A percentile compares a stretch with the other conserved stretches of the same genome.
Conservation (phyloP, 2,888 invertebrate genomes). For the Polia nebulosa region DNA sequence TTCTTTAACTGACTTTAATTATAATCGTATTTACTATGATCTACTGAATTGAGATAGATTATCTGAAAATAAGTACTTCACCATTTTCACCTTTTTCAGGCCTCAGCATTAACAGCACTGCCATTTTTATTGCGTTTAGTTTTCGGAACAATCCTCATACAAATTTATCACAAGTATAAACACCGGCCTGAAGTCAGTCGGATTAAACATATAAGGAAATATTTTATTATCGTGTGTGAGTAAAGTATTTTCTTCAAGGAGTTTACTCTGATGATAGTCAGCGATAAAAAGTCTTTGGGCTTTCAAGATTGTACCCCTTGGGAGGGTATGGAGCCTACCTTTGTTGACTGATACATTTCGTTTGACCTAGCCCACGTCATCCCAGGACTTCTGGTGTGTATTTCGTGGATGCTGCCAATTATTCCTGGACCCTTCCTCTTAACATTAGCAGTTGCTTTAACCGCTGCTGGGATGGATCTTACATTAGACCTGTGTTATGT, state of each 20-base stretch:
- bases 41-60: background rate
- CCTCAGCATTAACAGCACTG: slow-evolving; percentile 83
- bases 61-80: background rate
- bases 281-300: background rate
- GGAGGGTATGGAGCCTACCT: background rate
- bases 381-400: slow-evolving; percentile 84
- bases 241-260: slow-evolving; percentile 22
- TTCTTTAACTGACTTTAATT: background rate
- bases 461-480: slow-evolving; percentile 92
- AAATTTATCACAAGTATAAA: slow-evolving; percentile 83
- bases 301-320: too few species aligned
- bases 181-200: slow-evolving; percentile 72
- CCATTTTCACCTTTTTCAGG: slow-evolving; percentile 71
- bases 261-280: background rate
- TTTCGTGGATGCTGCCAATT: slow-evolving; percentile 77
- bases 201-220: slow-evolving; percentile 82
- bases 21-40: too few species aligned
- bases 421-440: slow-evolving; percentile 82
- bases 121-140: slow-evolving; percentile 85
- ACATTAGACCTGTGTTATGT: slow-evolving; percentile 91
- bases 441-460: slow-evolving; percentile 87
- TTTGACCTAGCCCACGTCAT: slow-evolving; percentile 87
- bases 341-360: slow-evolving; percentile 4
- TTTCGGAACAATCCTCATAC: slow-evolving; percentile 83
- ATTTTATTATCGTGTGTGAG: slow-evolving; percentile 88